phyloP scores from a whole-genome alignment of 2,888 invertebrate genomes.

The Agriopis marginaria region DNA sequence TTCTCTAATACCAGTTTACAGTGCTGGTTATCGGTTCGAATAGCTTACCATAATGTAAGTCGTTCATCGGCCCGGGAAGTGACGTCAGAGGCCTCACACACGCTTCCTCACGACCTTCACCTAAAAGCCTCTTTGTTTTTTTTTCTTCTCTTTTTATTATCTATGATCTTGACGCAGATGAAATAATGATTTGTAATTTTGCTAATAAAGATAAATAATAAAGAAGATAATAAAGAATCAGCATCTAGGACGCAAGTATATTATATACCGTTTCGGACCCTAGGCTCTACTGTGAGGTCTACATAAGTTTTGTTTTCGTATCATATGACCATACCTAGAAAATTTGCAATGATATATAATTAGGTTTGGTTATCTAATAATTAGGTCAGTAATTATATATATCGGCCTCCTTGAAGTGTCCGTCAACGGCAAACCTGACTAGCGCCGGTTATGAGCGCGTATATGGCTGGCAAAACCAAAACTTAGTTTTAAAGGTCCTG shows the following conservation, averaged over 20 bases:
- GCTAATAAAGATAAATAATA: no score
- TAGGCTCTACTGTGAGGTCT: no score
- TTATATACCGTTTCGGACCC: no score
- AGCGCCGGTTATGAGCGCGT: no score
- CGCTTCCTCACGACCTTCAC: conserved; percentile 78
- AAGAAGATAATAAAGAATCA: no score
- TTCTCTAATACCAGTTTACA: conserved; percentile 63
- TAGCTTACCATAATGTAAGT: conserved; percentile 58
- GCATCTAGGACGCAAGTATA: no score
- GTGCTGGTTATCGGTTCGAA: conserved; percentile 65
- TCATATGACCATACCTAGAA: background rate
- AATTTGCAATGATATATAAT: background rate
- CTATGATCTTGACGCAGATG: background rate
- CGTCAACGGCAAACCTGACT: no score
- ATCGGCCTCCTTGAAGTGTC: no score
- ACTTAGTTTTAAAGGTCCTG: no score
- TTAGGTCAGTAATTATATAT: conserved; percentile 1
- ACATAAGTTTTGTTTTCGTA: no score
- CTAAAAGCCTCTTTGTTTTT: conserved; percentile 63
- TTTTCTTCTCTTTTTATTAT: conserved; percentile 20
- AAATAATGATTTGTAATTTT: background rate
- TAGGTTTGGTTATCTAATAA: background rate
- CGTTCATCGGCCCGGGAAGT: conserved; percentile 75
- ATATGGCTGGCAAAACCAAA: no score
- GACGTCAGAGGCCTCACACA: conserved; percentile 74